Conservation (phyloP, 2,888 invertebrate species). For the Octonoba sinensis region DNA sequence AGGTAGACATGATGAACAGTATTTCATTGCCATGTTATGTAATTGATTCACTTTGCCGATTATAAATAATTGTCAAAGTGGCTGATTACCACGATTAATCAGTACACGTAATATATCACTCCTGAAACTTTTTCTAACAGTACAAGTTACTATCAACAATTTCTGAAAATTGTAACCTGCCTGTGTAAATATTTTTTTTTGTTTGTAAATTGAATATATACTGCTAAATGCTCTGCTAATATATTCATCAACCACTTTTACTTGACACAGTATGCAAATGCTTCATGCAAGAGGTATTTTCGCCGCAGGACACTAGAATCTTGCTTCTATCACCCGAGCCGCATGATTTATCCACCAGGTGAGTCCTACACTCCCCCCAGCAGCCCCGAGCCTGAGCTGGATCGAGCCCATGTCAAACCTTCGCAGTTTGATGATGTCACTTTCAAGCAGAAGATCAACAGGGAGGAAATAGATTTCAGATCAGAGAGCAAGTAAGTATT, state of each 20-base stretch:
- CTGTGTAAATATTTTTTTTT: not conserved
- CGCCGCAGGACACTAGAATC: conserved; percentile 85
- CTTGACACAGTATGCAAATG: conserved; percentile 80
- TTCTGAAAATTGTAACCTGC: not conserved
- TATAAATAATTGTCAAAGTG: no score
- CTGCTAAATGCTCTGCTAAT: no score
- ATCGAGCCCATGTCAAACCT: conserved; percentile 63
- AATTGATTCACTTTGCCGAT: no score
- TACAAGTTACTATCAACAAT: no score
- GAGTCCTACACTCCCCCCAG: conserved; percentile 65
- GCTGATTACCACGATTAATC: no score
- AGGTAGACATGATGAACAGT: no score
- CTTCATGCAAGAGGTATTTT: conserved; percentile 88
- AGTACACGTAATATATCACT: no score
- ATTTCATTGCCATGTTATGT: no score
- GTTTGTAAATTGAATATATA: no score
- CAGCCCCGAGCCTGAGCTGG: conserved; percentile 68
- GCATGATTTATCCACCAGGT: conserved; percentile 93
- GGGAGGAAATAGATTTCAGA: conserved; percentile 64
- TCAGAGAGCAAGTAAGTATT: conserved; percentile 66
- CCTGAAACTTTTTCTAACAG: no score
- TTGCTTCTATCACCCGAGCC: conserved; percentile 90
- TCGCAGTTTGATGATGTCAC: conserved; percentile 65
- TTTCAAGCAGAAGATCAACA: conserved; percentile 61
- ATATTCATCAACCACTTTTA: not conserved